phyloP scores from a whole-genome alignment of 1,140 invertebrate genomes.

The Fopius arisanus region DNA sequence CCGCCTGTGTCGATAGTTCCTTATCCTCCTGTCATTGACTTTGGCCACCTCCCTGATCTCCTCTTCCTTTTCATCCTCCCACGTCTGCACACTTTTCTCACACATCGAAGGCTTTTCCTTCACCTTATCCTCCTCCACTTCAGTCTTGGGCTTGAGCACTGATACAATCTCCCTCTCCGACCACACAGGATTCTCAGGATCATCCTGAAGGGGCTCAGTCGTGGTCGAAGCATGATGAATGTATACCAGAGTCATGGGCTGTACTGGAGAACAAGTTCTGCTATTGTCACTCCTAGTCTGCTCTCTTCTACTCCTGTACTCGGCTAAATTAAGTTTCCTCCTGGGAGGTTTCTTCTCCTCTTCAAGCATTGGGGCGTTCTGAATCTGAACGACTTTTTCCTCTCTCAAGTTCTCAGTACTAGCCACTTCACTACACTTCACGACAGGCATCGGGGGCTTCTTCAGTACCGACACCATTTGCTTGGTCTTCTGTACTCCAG shows the following conservation, averaged over 20 bases:
- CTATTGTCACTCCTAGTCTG: slow-evolving; percentile 49
- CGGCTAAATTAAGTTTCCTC: slow-evolving; percentile 63
- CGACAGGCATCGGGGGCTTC: slow-evolving; percentile 39
- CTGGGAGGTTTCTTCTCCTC: slow-evolving; percentile 47
- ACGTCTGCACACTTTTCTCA: slow-evolving; percentile 30
- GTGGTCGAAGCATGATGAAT: slow-evolving; percentile 51
- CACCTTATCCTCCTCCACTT: slow-evolving; percentile 47
- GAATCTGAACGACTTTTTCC: slow-evolving; percentile 41
- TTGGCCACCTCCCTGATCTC: not conserved
- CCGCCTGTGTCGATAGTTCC: slow-evolving; percentile 36
- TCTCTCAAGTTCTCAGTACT: too few relatives aligned
- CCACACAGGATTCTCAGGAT: slow-evolving; percentile 44
- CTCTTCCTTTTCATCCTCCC: not conserved
- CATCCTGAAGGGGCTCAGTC: slow-evolving; percentile 46
- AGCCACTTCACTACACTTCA: too few relatives aligned
- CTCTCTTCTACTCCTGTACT: slow-evolving; percentile 62
- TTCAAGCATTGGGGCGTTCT: slow-evolving; percentile 29
- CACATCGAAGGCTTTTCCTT: slow-evolving; percentile 36
- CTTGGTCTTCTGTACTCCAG: slow-evolving; percentile 32
- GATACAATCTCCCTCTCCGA: slow-evolving; percentile 52
- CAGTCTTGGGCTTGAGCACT: slow-evolving; percentile 44
- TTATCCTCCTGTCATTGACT: not conserved
- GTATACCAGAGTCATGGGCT: slow-evolving; percentile 48
- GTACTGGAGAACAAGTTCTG: slow-evolving; percentile 45
- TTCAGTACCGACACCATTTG: slow-evolving; percentile 59